phyloP scores from a whole-genome alignment of 1,140 invertebrate genomes.

The Platyscapa corneri region DNA sequence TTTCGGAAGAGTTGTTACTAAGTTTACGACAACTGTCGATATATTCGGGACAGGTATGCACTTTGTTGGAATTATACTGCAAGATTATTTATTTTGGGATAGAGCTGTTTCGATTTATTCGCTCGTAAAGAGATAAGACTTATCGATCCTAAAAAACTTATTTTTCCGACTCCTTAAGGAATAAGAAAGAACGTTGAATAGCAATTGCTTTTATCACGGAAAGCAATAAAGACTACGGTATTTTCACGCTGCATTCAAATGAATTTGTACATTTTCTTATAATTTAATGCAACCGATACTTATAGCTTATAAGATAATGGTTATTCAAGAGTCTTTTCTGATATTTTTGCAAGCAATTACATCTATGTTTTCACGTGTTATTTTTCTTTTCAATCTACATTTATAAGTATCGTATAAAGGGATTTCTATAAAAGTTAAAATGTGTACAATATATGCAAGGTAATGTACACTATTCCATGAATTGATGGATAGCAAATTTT shows the following conservation, averaged over 20 bases:
- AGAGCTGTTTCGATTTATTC: background rate
- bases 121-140: background rate
- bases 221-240: background rate
- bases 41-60: no score
- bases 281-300: background rate
- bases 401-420: no score
- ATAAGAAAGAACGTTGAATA: background rate
- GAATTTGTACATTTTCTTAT: background rate
- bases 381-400: background rate
- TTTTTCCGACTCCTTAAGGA: background rate
- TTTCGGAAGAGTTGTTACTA: background rate
- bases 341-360: background rate
- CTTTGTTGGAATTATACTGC: background rate
- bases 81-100: background rate
- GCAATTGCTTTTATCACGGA: background rate
- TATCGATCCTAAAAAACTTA: background rate
- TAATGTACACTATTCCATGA: no score
- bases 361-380: background rate
- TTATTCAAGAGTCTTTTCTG: background rate
- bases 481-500: no score
- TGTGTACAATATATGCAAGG: no score
- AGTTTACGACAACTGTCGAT: background rate
- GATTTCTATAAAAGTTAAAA: no score
- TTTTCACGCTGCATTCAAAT: background rate
- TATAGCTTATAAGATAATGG: background rate